Evolutionary conservation across 2,797 vertebrate genomes (phyloP).

Genomic region (Brachymystax lenok): DNA sequence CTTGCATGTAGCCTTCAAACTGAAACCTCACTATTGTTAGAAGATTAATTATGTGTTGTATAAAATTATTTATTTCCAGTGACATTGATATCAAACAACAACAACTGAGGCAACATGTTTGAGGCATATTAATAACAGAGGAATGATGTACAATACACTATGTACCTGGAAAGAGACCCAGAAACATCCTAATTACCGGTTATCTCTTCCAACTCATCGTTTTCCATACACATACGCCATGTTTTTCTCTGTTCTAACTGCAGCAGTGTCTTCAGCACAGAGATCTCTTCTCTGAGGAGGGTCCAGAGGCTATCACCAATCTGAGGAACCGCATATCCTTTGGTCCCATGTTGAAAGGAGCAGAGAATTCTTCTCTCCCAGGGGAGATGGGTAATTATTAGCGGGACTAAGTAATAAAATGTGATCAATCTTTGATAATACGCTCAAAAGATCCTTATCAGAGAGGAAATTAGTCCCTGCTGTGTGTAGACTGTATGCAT

Average conservation of each 20-base stretch:
- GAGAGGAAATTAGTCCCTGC: not conserved
- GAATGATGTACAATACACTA: slow-evolving; percentile 18
- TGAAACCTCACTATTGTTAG: not conserved
- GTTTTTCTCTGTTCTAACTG: slow-evolving; percentile 14
- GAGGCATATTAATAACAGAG: slow-evolving; percentile 23
- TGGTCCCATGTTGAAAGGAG: slow-evolving; percentile 63
- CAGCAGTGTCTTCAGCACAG: slow-evolving; percentile 55
- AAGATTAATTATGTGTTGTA: not conserved
- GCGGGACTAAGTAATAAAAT: slow-evolving; percentile 48
- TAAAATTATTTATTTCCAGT: slow-evolving; percentile 13
- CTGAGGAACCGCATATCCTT: slow-evolving; percentile 66
- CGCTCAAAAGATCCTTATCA: not conserved
- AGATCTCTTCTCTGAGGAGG: slow-evolving; percentile 35
- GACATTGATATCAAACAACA: slow-evolving; percentile 24
- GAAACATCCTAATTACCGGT: slow-evolving; percentile 38
- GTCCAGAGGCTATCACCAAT: slow-evolving; percentile 43
- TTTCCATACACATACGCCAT: slow-evolving; percentile 33
- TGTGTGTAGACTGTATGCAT: not conserved
- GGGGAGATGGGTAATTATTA: slow-evolving; percentile 63
- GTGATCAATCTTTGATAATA: slow-evolving; percentile 50
- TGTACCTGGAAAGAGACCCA: slow-evolving; percentile 31
- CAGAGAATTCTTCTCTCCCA: slow-evolving; percentile 53
- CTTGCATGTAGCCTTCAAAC: not conserved
- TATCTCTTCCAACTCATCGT: slow-evolving; percentile 21
- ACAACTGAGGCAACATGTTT: slow-evolving; percentile 27